phyloP scores from a whole-genome alignment of 1,140 invertebrate genomes.

The Pararge aegeria region DNA sequence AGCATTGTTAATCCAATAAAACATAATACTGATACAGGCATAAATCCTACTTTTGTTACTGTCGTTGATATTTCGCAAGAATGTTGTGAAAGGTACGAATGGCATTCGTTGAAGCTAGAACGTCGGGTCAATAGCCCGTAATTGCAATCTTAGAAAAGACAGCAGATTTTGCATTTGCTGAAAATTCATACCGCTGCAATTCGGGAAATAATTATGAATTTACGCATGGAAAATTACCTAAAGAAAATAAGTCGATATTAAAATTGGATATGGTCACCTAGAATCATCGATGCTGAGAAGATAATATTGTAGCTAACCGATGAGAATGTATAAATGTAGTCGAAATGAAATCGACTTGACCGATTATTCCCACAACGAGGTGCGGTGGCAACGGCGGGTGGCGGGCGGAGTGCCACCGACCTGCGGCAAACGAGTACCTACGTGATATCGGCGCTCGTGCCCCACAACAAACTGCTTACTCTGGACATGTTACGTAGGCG shows the following conservation, averaged over 20 bases:
- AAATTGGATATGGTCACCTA: slow-evolving; percentile 11
- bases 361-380: slow-evolving; percentile 74
- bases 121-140: slow-evolving; percentile 69
- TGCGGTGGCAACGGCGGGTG: slow-evolving; percentile 67
- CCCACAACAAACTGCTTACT: slow-evolving; percentile 78
- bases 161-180: slow-evolving; percentile 10
- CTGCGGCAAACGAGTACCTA: slow-evolving; percentile 65
- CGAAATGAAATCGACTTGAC: slow-evolving; percentile 59
- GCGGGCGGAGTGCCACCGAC: slow-evolving; percentile 73
- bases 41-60: slow-evolving; percentile 33
- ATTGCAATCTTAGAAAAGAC: slow-evolving; percentile 43
- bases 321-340: slow-evolving; percentile 31
- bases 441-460: slow-evolving; percentile 77
- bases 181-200: slow-evolving; percentile 3
- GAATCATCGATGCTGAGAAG: neutral
- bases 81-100: slow-evolving; percentile 27
- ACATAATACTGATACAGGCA: slow-evolving; percentile 25
- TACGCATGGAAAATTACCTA: neutral
- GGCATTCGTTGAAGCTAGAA: slow-evolving; percentile 21
- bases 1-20: slow-evolving; percentile 64
- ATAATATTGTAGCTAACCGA: slow-evolving; percentile 23
- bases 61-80: slow-evolving; percentile 36
- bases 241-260: neutral
- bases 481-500: slow-evolving; percentile 77
- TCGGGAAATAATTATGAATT: neutral